phyloP scores from a whole-genome alignment of 2,888 invertebrate species.

The Metalampra italica region DNA sequence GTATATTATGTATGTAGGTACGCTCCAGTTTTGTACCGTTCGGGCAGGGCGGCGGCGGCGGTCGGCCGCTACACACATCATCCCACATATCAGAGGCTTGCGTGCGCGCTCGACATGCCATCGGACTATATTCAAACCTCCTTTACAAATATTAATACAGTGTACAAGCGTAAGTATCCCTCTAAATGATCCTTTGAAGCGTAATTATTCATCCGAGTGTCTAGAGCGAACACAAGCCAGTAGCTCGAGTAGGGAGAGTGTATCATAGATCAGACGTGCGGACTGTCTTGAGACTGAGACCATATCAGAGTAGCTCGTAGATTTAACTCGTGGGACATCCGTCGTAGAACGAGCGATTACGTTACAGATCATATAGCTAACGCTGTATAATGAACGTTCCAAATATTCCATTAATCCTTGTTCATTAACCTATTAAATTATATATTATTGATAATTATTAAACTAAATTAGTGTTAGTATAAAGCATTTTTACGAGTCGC shows the following conservation, averaged over 20 bases:
- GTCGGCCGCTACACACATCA: conserved; percentile 70
- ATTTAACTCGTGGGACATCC: conserved; percentile 54
- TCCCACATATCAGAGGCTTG: conserved; percentile 76
- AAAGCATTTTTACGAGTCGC: conserved; percentile 42
- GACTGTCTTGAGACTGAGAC: conserved; percentile 78
- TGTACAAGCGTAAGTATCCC: background rate
- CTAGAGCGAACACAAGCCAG: conserved; percentile 61
- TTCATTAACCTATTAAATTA: conserved; percentile 13
- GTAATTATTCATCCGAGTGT: conserved; percentile 22
- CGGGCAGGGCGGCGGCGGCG: conserved; percentile 53
- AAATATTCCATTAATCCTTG: conserved; percentile 32
- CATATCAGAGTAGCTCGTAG: conserved; percentile 74
- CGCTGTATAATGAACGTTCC: conserved; percentile 43
- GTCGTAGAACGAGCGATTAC: conserved; percentile 71
- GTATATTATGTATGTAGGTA: conserved; percentile 53
- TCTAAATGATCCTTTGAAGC: background rate
- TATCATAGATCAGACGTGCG: conserved; percentile 71
- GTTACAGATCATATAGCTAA: conserved; percentile 33
- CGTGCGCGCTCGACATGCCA: conserved; percentile 49
- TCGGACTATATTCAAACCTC: background rate
- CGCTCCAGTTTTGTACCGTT: conserved; percentile 63
- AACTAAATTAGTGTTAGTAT: conserved; percentile 10
- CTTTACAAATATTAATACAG: background rate
- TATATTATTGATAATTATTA: conserved; percentile 12
- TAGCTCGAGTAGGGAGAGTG: conserved; percentile 73